phyloP scores from a whole-genome alignment of 2,113 vertebrate genomes.

The Malaclemys terrapin region DNA sequence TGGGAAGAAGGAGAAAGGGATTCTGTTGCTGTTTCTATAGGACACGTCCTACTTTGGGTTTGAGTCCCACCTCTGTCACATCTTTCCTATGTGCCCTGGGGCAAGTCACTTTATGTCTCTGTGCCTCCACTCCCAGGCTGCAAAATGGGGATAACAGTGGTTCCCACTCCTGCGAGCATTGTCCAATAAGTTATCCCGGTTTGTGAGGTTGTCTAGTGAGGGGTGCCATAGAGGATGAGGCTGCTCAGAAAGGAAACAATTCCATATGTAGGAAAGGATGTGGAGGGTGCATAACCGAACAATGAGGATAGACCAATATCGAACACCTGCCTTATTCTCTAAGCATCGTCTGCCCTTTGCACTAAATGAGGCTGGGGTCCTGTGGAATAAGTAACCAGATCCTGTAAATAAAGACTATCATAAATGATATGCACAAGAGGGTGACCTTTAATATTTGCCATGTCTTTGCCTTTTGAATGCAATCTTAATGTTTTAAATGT shows the following conservation, averaged over 20 bases:
- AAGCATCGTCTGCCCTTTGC: fast-evolving
- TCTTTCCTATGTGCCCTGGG: not conserved
- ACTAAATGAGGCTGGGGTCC: not conserved
- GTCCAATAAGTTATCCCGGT: not conserved
- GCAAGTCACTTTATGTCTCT: not conserved
- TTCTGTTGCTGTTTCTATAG: not conserved
- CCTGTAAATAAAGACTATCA: not conserved
- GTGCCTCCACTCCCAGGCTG: not conserved
- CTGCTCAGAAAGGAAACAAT: too few relatives aligned
- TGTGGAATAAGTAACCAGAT: not conserved
- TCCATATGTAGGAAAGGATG: too few relatives aligned
- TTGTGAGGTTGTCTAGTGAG: not conserved
- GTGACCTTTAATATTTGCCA: not conserved
- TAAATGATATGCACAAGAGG: not conserved
- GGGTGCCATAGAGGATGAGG: too few relatives aligned
- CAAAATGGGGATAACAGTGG: not conserved
- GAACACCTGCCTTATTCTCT: too few relatives aligned
- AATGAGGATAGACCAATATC: too few relatives aligned
- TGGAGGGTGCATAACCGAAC: too few relatives aligned
- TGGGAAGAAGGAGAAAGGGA: not conserved
- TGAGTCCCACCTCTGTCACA: not conserved
- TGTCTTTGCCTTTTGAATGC: not conserved
- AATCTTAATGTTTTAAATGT: not conserved
- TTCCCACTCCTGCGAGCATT: not conserved
- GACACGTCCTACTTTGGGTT: not conserved